These are phyloP conservation scores for Hyles euphorbiae DNA, from an alignment of 1,140 invertebrate genomes.

Conservation along the genomic window DNA sequence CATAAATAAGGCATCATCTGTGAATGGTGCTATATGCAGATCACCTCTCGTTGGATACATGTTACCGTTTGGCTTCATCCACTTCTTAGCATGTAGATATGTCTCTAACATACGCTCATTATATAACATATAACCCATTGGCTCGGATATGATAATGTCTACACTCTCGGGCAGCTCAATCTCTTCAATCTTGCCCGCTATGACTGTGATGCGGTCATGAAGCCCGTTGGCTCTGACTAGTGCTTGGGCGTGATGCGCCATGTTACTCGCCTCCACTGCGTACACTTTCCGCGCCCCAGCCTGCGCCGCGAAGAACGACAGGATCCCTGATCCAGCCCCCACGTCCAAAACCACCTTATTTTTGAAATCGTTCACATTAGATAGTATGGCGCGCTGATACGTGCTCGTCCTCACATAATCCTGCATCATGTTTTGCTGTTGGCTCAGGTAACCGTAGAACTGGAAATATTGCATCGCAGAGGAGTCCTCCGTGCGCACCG, in stretches of 20 bases:
- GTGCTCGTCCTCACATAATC: constrained; percentile 99
- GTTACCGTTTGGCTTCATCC: constrained; percentile 92
- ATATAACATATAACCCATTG: constrained; percentile 99
- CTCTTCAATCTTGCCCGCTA: constrained; percentile 99
- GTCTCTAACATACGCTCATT: constrained; percentile 99
- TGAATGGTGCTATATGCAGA: constrained; percentile 98
- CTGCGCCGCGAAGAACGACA: constrained; percentile 99
- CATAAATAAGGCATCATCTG: constrained; percentile 97
- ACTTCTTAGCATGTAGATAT: constrained; percentile 98
- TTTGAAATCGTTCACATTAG: constrained; percentile 94
- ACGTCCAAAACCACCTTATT: constrained; percentile 97
- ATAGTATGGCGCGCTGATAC: constrained; percentile 97
- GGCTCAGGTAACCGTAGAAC: constrained; percentile 98
- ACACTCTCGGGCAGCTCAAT: constrained; percentile 96
- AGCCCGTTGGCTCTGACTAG: constrained; percentile 94
- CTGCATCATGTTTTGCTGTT: constrained; percentile 99
- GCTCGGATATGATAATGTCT: constrained; percentile 98
- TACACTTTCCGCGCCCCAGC: constrained; percentile 98
- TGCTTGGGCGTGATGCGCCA: constrained; percentile 97
- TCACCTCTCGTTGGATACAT: constrained; percentile 99
- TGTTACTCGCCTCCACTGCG: constrained; percentile 98
- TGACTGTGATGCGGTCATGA: constrained; percentile 90
- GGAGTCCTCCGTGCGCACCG: constrained; percentile 97
- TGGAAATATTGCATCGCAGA: constrained; percentile 98
- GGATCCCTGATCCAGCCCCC: constrained; percentile 96